These are phyloP conservation scores for Hestina assimilis DNA, from an alignment of 1,140 invertebrate species.

Conservation along the genomic window DNA sequence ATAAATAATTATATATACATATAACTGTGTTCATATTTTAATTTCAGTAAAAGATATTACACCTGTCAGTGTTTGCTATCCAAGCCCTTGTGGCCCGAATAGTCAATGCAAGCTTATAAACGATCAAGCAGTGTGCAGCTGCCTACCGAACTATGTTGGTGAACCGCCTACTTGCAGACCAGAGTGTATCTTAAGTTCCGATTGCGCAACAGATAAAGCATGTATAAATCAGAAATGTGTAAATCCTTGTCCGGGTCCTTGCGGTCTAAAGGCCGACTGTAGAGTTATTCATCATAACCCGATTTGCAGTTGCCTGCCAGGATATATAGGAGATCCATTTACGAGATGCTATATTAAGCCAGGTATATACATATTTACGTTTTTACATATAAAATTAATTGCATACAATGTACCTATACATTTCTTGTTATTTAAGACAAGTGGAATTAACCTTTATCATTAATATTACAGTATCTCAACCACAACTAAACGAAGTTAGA, in stretches of 20 bases:
- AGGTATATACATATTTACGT: constrained; percentile 77
- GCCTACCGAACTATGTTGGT: constrained; percentile 80
- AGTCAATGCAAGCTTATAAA: constrained; percentile 80
- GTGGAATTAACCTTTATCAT: constrained; percentile 13
- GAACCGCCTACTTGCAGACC: constrained; percentile 82
- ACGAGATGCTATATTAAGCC: constrained; percentile 79
- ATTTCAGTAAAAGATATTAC: constrained; percentile 73
- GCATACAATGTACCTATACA: no score
- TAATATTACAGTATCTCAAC: constrained; percentile 51
- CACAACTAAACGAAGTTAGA: constrained; percentile 52
- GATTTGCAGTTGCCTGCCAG: constrained; percentile 76
- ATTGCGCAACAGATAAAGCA: constrained; percentile 80
- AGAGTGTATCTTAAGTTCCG: constrained; percentile 82
- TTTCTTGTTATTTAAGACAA: no score
- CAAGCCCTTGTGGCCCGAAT: constrained; percentile 83
- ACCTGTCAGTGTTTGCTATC: constrained; percentile 80
- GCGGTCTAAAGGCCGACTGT: constrained; percentile 83
- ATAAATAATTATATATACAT: background rate
- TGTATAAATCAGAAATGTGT: constrained; percentile 84
- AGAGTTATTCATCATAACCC: constrained; percentile 83
- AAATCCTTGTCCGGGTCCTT: constrained; percentile 83
- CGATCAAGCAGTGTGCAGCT: constrained; percentile 80
- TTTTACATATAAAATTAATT: constrained; percentile 2
- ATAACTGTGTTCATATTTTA: constrained; percentile 9
- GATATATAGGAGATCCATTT: constrained; percentile 80